Conservation (phyloP, 2,888 invertebrate species). For the Cloeon dipterum region DNA sequence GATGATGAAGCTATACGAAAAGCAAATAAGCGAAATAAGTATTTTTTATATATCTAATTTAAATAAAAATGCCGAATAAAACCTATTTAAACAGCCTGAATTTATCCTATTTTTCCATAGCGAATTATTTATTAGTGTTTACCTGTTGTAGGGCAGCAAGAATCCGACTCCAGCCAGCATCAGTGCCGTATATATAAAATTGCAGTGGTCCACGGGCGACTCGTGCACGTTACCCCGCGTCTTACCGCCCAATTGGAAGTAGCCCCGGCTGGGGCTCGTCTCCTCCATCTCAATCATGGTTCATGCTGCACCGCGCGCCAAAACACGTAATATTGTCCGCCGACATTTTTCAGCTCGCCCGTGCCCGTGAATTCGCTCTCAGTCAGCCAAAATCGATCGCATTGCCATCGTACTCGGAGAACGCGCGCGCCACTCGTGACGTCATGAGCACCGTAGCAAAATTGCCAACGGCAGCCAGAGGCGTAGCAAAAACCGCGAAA, state of each 20-base stretch:
- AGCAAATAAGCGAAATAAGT: constrained; percentile 4
- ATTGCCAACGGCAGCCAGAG: too few species aligned
- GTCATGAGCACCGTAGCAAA: too few species aligned
- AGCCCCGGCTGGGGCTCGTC: constrained; percentile 37
- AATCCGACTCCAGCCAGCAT: constrained; percentile 75
- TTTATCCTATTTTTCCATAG: too few species aligned
- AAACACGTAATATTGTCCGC: not conserved
- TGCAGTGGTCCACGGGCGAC: constrained; percentile 44
- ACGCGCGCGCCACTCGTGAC: too few species aligned
- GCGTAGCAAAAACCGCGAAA: too few species aligned
- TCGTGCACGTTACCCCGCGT: constrained; percentile 36
- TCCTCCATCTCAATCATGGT: too few species aligned
- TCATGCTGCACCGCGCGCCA: constrained; percentile 30
- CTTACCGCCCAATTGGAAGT: constrained; percentile 31
- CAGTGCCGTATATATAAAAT: constrained; percentile 48
- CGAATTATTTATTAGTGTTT: constrained; percentile 9
- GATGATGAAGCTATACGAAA: constrained; percentile 55
- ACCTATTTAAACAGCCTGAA: too few species aligned
- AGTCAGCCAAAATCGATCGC: too few species aligned
- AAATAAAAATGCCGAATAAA: not conserved
- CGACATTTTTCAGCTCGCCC: not conserved
- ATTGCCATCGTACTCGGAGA: too few species aligned
- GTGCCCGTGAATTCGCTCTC: too few species aligned
- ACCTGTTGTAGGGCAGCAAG: constrained; percentile 82
- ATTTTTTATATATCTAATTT: not conserved